Evolutionary conservation across 2,888 invertebrate genomes (phyloP).

Genomic region (Dioctria rufipes): DNA sequence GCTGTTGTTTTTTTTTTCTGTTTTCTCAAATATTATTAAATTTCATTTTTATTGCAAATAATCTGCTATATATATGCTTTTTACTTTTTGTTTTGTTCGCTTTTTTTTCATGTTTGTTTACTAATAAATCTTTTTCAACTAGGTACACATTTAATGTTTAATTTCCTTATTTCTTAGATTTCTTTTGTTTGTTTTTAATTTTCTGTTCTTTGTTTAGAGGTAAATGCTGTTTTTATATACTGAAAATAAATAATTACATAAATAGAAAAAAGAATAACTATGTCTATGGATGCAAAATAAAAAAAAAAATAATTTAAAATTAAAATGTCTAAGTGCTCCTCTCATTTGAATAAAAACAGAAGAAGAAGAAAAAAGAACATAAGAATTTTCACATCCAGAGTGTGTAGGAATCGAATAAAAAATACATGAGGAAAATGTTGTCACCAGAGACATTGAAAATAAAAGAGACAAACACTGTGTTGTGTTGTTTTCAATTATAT

Average conservation of each 20-base stretch:
- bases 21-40: conserved; percentile 53
- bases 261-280: conserved; percentile 3
- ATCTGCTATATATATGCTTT: conserved; percentile 20
- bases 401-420: too few relatives aligned
- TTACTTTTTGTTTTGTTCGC: conserved; percentile 52
- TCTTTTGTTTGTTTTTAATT: conserved; percentile 41
- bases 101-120: conserved; percentile 7
- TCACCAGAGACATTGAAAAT: conserved; percentile 41
- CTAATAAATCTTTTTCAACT: conserved; percentile 59
- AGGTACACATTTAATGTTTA: conserved; percentile 61
- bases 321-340: neutral
- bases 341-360: neutral
- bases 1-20: conserved; percentile 49
- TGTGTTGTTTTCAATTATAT: conserved; percentile 11
- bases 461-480: conserved; percentile 12
- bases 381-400: too few relatives aligned
- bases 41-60: conserved; percentile 53
- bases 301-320: conserved; percentile 32
- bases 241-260: conserved; percentile 50
- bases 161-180: conserved; percentile 55
- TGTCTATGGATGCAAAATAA: conserved; percentile 28
- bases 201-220: conserved; percentile 58
- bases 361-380: too few relatives aligned
- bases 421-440: conserved; percentile 6
- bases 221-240: conserved; percentile 58